Conservation (phyloP, 1,140 invertebrate species). For the Trachymyrmex cornetzi region DNA sequence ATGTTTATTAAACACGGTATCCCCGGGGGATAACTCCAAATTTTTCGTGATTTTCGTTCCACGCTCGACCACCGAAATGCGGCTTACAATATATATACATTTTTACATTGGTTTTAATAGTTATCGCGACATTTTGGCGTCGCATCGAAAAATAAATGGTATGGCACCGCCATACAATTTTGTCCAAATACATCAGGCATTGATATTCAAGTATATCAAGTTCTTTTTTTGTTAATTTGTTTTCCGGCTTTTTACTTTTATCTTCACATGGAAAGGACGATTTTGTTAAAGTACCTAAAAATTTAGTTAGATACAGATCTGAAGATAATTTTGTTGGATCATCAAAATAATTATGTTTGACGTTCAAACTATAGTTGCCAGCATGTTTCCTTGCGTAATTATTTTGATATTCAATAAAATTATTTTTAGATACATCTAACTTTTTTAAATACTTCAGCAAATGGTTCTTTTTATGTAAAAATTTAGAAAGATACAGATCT, state of each 20-base stretch:
- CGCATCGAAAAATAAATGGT: conserved; percentile 39
- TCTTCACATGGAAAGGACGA: not conserved
- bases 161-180: not conserved
- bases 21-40: conserved; percentile 23
- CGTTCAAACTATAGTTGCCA: too few species aligned
- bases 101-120: conserved; percentile 52
- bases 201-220: not conserved
- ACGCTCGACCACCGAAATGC: conserved; percentile 7
- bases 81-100: not conserved
- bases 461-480: too few species aligned
- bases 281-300: too few species aligned
- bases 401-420: too few species aligned
- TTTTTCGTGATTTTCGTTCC: conserved; percentile 39
- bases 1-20: conserved; percentile 59
- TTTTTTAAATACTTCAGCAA: too few species aligned
- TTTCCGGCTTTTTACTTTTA: not conserved
- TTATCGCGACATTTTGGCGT: conserved; percentile 26
- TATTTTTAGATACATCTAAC: too few species aligned
- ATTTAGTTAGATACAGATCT: too few species aligned
- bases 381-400: too few species aligned
- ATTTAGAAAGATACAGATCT: too few species aligned
- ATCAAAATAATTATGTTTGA: too few species aligned
- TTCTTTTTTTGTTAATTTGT: not conserved
- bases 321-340: too few species aligned
- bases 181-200: not conserved